These are phyloP conservation scores for Eulemur rubriventer DNA, from an alignment of 2,797 vertebrate genomes.

Conservation along the genomic window DNA sequence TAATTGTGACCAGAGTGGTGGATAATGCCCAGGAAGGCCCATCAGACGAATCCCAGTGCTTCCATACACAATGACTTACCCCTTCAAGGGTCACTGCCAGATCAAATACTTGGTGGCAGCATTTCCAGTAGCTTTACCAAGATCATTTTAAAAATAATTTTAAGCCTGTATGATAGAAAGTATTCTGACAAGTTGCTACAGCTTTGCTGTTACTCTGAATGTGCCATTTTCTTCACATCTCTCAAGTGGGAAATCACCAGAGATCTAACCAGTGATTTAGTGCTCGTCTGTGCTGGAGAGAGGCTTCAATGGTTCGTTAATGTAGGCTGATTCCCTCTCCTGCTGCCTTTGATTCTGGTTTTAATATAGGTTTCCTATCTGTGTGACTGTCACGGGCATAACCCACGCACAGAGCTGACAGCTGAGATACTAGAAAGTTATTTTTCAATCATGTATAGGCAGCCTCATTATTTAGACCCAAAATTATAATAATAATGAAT, in stretches of 20 bases:
- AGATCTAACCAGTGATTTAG: conserved; percentile 70
- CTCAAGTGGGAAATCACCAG: conserved; percentile 68
- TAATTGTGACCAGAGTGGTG: background rate
- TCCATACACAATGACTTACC: background rate
- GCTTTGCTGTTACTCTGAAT: conserved; percentile 17
- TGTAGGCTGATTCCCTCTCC: conserved; percentile 54
- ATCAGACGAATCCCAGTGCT: background rate
- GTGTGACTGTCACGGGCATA: conserved; percentile 44
- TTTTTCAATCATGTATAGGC: conserved; percentile 50
- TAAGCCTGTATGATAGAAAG: background rate
- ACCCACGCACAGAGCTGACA: conserved; percentile 39
- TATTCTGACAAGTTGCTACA: conserved; percentile 52
- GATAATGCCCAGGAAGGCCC: background rate
- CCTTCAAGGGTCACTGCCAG: background rate
- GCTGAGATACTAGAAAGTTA: conserved; percentile 51
- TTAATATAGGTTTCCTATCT: conserved; percentile 59
- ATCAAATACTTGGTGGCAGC: background rate
- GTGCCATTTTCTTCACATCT: conserved; percentile 61
- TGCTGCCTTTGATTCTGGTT: conserved; percentile 65
- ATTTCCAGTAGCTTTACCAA: conserved; percentile 28
- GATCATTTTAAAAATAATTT: conserved; percentile 23
- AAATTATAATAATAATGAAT: conserved; percentile 16
- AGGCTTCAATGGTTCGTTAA: conserved; percentile 60
- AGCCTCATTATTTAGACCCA: background rate
- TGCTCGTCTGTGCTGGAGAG: background rate